phyloP scores from a whole-genome alignment of 2,797 vertebrate genomes.

The Eurystomus glaucurus region DNA sequence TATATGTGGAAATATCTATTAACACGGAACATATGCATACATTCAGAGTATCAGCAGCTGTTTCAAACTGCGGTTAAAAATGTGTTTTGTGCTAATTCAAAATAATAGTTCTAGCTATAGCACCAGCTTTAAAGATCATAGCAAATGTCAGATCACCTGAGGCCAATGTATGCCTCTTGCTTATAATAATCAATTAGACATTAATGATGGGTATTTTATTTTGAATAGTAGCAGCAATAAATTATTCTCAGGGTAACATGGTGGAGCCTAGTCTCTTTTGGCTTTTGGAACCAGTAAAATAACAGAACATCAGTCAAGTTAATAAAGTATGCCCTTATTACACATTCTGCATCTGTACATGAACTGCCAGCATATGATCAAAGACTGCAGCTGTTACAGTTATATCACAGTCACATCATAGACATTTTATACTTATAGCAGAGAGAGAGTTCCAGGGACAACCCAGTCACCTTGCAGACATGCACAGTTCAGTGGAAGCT shows the following conservation, averaged over 20 bases:
- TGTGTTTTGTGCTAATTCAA: constrained; percentile 12
- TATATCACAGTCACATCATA: constrained; percentile 38
- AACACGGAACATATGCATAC: constrained; percentile 38
- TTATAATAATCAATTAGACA: constrained; percentile 50
- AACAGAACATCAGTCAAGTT: constrained; percentile 72
- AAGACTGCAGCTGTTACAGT: constrained; percentile 53
- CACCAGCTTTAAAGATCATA: background rate
- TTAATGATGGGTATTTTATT: constrained; percentile 37
- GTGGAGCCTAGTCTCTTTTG: constrained; percentile 12
- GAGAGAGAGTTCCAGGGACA: background rate
- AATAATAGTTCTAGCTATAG: background rate
- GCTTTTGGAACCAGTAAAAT: constrained; percentile 56
- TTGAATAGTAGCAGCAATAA: constrained; percentile 42
- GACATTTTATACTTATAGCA: constrained; percentile 1
- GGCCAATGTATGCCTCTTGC: background rate
- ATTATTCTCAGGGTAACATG: background rate
- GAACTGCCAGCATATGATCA: constrained; percentile 37
- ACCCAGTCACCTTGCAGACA: background rate
- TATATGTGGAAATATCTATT: constrained; percentile 65
- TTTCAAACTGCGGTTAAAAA: constrained; percentile 47
- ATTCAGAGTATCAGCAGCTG: constrained; percentile 8
- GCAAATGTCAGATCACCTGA: background rate
- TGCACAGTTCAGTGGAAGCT: background rate
- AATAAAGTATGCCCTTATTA: constrained; percentile 67
- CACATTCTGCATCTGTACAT: constrained; percentile 45